Percentiles rank a stretch among this genome's conserved stretches.
phyloP scores from a whole-genome alignment of 35 echinoderm and acorn worm genomes.

The Hemicentrotus pulcherrimus region DNA sequence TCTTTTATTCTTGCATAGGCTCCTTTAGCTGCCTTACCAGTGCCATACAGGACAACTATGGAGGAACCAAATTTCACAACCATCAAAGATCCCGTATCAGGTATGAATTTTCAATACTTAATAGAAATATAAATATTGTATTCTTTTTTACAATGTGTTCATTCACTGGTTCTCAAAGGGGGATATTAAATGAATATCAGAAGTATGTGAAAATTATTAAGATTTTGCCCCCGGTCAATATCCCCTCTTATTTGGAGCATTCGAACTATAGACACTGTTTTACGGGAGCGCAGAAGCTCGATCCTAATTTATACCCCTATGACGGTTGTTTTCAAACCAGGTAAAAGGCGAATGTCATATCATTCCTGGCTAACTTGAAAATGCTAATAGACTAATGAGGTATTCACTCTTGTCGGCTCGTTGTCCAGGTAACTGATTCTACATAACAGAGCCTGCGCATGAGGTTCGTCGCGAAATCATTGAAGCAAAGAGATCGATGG shows the following conservation, averaged over 20 bases:
- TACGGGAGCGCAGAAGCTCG: not conserved
- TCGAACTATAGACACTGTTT: not conserved
- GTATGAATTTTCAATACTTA: slow-evolving; percentile 38
- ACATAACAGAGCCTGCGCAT: no score
- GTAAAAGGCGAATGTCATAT: not conserved
- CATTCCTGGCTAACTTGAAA: no score
- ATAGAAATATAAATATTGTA: not conserved
- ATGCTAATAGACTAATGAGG: no score
- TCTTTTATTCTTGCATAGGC: slow-evolving; percentile 44
- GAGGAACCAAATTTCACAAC: slow-evolving; percentile 58
- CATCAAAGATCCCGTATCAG: slow-evolving; percentile 56
- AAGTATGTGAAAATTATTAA: no score
- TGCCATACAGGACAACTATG: slow-evolving; percentile 65
- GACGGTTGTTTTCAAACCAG: not conserved
- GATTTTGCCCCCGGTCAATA: no score
- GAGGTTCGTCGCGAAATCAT: no score
- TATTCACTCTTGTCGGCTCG: no score
- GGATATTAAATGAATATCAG: not conserved
- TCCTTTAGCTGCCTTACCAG: slow-evolving; percentile 65
- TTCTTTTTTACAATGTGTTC: not conserved
- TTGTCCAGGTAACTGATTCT: no score
- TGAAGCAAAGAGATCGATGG: no score
- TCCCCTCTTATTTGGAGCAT: not conserved
- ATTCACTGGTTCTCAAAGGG: not conserved
- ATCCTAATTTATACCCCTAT: not conserved